Evolutionary conservation across 2,888 invertebrate genomes (phyloP), one percentile per base, ranked within the genome.

Genomic region (Nymphalis urticae): DNA sequence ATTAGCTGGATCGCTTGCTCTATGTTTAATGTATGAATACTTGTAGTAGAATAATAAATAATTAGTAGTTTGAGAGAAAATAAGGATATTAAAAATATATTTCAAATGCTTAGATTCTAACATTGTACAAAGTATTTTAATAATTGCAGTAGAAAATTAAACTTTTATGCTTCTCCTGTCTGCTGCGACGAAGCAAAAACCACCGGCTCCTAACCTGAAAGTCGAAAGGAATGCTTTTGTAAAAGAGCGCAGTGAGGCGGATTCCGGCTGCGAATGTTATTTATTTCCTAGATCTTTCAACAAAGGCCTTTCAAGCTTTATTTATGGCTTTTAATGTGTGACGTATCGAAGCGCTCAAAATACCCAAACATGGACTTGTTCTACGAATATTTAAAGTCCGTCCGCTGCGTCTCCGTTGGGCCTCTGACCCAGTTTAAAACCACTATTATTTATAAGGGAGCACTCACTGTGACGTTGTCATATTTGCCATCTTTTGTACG

Each of bases 401-500:
- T 19, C 10, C 36, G 56, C 13, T 10, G 58, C 13, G 8, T n/a
- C 56, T 32, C 16, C 53, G 19, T 32, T 53, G 66, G 27, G 66
- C 53, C 47, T 62, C 48, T 67, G 66, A 67, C 66, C 62, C n/a
- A 58, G 48, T 67, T 67, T 48, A 54, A 48, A 32, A 17, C 56
- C 36, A 24, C 62, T 67, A 67, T 67, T 62, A 62, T 62, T 62
- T 58, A 50, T 54, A 63, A 48, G 50, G 62, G 62, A 62, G 56
- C 42, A 50, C 48, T 56, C 62, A 48, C 61, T 62, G 61, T 66
- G 48, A 56, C 50, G 66, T 58, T 62, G 66, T 66, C 66, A 67
- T 62, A 67, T 62, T 67, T 58, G 66, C 62, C 54, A 58, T 67
- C 66, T 67, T 67, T 67, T 67, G 50, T 67, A 54, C 56, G 51